Evolutionary conservation across 2,113 vertebrate species (phyloP), one percentile per base, ranked within the genome.

Genomic region (Nycticorax nycticorax): DNA sequence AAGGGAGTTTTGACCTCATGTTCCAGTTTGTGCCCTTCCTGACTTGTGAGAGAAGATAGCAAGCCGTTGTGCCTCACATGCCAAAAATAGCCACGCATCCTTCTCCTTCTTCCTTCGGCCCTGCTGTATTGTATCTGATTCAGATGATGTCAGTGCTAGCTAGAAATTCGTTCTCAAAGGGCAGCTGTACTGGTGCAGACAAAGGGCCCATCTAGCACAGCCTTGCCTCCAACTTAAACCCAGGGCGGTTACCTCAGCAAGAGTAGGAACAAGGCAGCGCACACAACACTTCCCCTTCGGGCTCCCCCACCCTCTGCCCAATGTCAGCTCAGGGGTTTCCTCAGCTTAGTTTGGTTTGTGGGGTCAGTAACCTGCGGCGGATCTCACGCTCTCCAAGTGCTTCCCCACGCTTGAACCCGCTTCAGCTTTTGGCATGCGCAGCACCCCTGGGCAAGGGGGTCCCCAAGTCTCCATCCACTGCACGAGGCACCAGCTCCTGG

Each of bases 21-120:
- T 78, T 93, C 84, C 33, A 75, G 30, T 39, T 74, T 27, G 23
- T 78, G 84, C 60, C 93, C 89, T 96, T 97, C 92, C 87, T 93
- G 93, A 67, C 66, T 87, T 93, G 73, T 41, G 69, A 89, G 48
- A 68, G 52, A 72, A 92, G 87, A 89, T 4, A 88, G 53, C 2
- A 1, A 89, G 69, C 93, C 85, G 81, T 77, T 96, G 80, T 59
- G 80, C 53, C 39, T 91, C 32, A 5, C 19, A 10, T 6, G 6
- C 81, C 71, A 79, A 73, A 96, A 97, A 96, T 93, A 96, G 69
- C 69, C 80, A 68, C 0, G 0, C 64, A 90, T 87, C 89, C 89
- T 83, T 76, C 72, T 84, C 26, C 63, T 74, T 28, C 86, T 84
- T 95, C 87, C 87, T 92, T 89, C 77, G 68, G 57, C 53, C 48